Percentiles rank a stretch among this genome's conserved stretches.
phyloP scores from a whole-genome alignment of 2,888 invertebrate genomes.

The Pseudococcus longispinus region DNA sequence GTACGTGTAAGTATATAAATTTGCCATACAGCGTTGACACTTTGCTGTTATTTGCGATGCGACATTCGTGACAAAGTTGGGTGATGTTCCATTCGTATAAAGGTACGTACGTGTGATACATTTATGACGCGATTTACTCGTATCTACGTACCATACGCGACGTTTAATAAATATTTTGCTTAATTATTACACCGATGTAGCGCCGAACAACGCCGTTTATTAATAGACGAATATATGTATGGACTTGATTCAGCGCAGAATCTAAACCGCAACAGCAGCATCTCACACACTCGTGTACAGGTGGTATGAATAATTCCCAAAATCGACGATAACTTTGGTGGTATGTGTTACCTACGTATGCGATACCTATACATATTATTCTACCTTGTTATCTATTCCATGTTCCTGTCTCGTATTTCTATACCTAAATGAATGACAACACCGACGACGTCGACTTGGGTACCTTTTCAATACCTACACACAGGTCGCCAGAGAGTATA shows the following conservation, averaged over 20 bases:
- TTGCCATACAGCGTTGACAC: slow-evolving; percentile 21
- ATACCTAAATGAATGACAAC: not conserved
- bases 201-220: not conserved
- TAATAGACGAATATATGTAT: not conserved
- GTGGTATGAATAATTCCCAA: slow-evolving; percentile 17
- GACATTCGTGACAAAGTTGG: not conserved
- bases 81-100: not conserved
- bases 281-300: not conserved
- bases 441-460: not conserved
- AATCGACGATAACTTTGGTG: not conserved
- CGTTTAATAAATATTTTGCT: slow-evolving; percentile 42
- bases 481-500: not conserved
- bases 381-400: not conserved
- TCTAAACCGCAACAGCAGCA: not conserved
- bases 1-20: not conserved
- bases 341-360: too few relatives aligned
- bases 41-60: not conserved
- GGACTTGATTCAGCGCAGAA: not conserved
- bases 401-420: not conserved
- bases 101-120: slow-evolving; percentile 13
- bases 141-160: not conserved
- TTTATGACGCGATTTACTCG: slow-evolving; percentile 19
- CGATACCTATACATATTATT: not conserved
- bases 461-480: not conserved
- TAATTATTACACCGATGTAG: not conserved